Percentiles rank a stretch among this genome's conserved stretches.
Conservation (phyloP, 2,888 invertebrate genomes). For the Tubiluchus corallicola region DNA sequence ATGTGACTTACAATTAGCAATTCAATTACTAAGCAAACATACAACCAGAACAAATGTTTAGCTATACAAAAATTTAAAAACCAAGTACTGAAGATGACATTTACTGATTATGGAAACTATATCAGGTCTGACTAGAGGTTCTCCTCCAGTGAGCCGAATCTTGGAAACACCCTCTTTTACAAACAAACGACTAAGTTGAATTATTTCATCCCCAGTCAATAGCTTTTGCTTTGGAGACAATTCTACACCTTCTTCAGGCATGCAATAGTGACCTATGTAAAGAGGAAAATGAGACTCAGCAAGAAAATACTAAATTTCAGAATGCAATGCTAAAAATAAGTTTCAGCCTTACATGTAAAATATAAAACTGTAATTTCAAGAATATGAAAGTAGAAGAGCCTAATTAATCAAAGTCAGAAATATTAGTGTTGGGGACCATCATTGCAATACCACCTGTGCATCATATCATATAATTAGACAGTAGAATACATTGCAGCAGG, state of each 20-base stretch:
- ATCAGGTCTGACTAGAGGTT: conserved; percentile 78
- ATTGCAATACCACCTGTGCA: too few species aligned
- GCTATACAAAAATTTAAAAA: too few species aligned
- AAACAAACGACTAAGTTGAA: conserved; percentile 58
- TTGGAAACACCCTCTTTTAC: conserved; percentile 73
- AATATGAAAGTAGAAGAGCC: too few species aligned
- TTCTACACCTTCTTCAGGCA: conserved; percentile 86
- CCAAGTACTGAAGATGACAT: too few species aligned
- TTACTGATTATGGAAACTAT: conserved; percentile 52
- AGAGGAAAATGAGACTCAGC: background rate
- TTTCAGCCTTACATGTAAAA: too few species aligned
- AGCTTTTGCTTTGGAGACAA: conserved; percentile 55
- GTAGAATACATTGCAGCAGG: background rate
- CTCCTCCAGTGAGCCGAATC: conserved; percentile 88
- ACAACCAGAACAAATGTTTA: too few species aligned
- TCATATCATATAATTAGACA: background rate
- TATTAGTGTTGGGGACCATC: too few species aligned
- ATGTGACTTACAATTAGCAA: too few species aligned
- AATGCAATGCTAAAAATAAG: background rate
- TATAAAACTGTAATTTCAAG: too few species aligned
- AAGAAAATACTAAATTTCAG: too few species aligned
- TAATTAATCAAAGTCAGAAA: too few species aligned
- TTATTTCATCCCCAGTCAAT: conserved; percentile 59
- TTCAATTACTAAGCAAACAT: too few species aligned
- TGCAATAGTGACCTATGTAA: conserved; percentile 72